phyloP scores from a whole-genome alignment of 2,113 vertebrate genomes.

The Notechis scutatus region DNA sequence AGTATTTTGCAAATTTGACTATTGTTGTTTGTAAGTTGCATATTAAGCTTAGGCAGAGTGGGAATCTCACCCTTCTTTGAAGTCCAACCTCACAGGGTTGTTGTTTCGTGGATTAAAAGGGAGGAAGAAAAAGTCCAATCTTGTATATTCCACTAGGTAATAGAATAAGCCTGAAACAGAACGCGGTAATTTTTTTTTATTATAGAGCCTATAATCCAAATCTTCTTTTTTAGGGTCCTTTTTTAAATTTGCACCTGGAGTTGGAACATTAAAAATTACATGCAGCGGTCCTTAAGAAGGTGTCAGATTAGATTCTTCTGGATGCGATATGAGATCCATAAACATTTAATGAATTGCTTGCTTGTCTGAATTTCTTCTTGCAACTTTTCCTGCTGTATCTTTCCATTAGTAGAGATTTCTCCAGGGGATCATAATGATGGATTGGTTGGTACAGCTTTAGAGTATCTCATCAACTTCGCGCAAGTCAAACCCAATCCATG shows the following conservation, averaged over 20 bases:
- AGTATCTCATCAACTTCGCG: conserved; percentile 4
- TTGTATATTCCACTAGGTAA: not conserved
- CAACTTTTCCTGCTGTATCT: too few relatives aligned
- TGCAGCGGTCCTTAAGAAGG: too few relatives aligned
- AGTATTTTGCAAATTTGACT: not conserved
- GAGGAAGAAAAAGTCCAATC: too few relatives aligned
- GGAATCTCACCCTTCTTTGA: not conserved
- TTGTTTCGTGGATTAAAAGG: not conserved
- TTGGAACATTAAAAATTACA: not conserved
- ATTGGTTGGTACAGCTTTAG: conserved; percentile 7
- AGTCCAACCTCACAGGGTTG: not conserved
- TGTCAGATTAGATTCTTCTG: not conserved
- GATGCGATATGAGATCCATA: not conserved
- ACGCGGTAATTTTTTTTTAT: not conserved
- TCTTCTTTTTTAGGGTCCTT: not conserved
- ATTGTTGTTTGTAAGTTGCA: not conserved
- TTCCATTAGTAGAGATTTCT: not conserved
- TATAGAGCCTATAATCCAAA: not conserved
- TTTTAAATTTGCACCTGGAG: not conserved
- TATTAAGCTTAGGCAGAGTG: not conserved
- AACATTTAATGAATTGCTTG: not conserved
- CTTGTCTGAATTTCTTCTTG: too few relatives aligned
- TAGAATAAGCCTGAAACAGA: not conserved
- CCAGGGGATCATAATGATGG: not conserved
- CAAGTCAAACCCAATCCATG: conserved; percentile 18